phyloP scores from a whole-genome alignment of 2,888 invertebrate species.

The Metacarcinus magister region DNA sequence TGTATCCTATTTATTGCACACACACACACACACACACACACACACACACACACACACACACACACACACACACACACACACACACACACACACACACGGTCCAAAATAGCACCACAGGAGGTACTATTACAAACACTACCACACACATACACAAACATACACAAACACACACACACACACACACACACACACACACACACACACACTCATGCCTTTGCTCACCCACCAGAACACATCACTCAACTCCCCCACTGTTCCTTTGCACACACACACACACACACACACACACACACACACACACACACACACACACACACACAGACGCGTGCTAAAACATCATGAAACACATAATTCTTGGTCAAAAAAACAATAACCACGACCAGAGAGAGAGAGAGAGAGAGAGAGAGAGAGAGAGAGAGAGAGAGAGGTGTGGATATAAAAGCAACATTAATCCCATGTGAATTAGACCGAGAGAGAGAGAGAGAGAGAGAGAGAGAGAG shows the following conservation, averaged over 20 bases:
- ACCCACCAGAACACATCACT: neutral
- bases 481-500: constrained; percentile 39
- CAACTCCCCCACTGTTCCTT: neutral
- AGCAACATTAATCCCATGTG: neutral
- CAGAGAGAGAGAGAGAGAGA: constrained; percentile 49
- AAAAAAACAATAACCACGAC: neutral
- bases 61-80: constrained; percentile 30
- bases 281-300: neutral
- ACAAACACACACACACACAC: neutral
- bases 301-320: neutral
- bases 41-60: constrained; percentile 48
- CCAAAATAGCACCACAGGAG: neutral
- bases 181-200: neutral
- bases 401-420: neutral
- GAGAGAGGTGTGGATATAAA: constrained; percentile 15
- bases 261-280: constrained; percentile 43
- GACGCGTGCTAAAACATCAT: neutral
- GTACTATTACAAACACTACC: neutral
- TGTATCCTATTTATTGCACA: neutral
- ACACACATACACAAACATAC: neutral
- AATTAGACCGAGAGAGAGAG: neutral
- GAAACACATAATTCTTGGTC: neutral
- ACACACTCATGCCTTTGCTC: neutral
- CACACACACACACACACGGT: neutral
- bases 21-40: constrained; percentile 29